A percentile compares a stretch with the other conserved stretches of the same genome.
These are phyloP conservation scores for Pemphigus obesinymphae DNA, from an alignment of 1,140 invertebrate species.

Conservation along the genomic window DNA sequence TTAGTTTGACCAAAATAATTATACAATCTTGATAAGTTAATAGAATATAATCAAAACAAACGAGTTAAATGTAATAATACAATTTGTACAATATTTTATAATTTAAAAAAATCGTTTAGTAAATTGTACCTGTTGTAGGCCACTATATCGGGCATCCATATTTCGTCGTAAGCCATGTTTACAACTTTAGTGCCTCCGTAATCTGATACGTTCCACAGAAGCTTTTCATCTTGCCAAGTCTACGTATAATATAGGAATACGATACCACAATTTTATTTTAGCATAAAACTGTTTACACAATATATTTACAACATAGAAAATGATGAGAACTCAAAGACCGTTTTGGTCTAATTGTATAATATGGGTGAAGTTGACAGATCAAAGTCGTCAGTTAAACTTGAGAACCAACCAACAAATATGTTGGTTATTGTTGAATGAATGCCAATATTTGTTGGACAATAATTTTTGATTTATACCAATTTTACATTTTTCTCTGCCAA, in stretches of 20 bases:
- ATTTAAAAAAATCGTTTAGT: too few relatives aligned
- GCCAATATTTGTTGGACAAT: too few relatives aligned
- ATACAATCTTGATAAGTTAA: background rate
- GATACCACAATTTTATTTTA: slow-evolving; percentile 3
- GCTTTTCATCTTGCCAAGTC: slow-evolving; percentile 62
- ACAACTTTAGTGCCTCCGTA: slow-evolving; percentile 58
- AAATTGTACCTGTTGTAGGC: slow-evolving; percentile 58
- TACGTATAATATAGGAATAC: slow-evolving; percentile 49
- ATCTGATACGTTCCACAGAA: slow-evolving; percentile 59
- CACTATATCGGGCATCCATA: slow-evolving; percentile 65
- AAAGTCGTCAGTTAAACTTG: too few relatives aligned
- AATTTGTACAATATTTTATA: slow-evolving; percentile 6
- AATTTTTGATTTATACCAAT: too few relatives aligned
- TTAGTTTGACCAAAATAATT: background rate
- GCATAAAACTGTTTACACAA: too few relatives aligned
- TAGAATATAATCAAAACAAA: background rate
- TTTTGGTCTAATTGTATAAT: slow-evolving; percentile 5
- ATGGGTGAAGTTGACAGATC: too few relatives aligned
- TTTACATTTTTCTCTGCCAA: too few relatives aligned
- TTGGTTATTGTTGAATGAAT: too few relatives aligned
- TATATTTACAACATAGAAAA: too few relatives aligned
- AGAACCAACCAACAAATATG: too few relatives aligned
- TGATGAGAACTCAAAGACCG: background rate
- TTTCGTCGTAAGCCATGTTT: slow-evolving; percentile 59
- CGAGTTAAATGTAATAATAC: background rate